Conservation (phyloP, 2,888 invertebrate species). For the Cybosia mesomella region DNA sequence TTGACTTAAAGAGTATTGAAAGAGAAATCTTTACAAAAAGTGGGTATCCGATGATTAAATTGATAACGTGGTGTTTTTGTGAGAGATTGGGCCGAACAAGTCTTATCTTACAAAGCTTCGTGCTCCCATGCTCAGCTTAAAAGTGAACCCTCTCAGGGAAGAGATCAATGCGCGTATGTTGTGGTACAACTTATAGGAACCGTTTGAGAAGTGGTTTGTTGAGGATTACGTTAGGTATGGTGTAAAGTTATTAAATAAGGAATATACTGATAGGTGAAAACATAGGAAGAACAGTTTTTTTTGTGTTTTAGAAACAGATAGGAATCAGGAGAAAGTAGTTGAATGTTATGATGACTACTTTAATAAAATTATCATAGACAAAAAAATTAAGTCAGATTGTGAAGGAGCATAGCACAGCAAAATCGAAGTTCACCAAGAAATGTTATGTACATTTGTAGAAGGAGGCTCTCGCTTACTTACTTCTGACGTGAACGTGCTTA, state of each 20-base stretch:
- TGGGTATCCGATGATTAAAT: conserved; percentile 64
- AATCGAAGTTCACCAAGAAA: too few species aligned
- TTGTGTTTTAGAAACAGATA: too few species aligned
- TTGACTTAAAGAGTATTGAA: conserved; percentile 46
- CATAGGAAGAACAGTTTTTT: background rate
- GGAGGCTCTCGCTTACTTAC: too few species aligned
- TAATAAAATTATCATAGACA: too few species aligned
- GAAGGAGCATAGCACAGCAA: too few species aligned
- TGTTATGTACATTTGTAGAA: too few species aligned
- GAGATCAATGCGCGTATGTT: conserved; percentile 67
- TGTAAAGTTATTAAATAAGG: background rate
- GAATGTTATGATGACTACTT: too few species aligned
- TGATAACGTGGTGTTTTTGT: conserved; percentile 55
- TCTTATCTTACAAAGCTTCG: conserved; percentile 67
- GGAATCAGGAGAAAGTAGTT: too few species aligned
- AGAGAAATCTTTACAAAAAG: conserved; percentile 47
- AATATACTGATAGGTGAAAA: background rate
- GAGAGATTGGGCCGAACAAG: conserved; percentile 72
- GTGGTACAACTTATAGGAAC: conserved; percentile 39
- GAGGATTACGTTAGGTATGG: background rate
- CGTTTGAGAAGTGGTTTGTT: background rate
- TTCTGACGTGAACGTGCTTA: too few species aligned
- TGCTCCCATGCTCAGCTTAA: conserved; percentile 14
- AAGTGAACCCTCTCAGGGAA: conserved; percentile 74
- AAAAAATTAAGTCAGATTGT: too few species aligned